Base-by-base conservation (phyloP, 2,888 invertebrate species). In the Lithophane ornitopus region DNA sequence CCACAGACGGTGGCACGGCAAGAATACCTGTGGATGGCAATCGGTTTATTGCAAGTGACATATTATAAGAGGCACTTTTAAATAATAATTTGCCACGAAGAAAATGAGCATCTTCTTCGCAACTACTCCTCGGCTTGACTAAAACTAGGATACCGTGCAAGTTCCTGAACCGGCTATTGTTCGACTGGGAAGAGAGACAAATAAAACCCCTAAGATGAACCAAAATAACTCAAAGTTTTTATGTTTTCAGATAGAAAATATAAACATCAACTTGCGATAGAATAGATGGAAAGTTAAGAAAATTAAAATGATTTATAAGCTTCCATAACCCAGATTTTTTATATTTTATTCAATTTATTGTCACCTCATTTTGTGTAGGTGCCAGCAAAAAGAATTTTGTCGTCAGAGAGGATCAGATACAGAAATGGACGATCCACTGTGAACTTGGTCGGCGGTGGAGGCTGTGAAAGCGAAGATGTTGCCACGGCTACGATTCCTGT, bases 21-120 rank as follows among this genome's bases (percentile, higher is more conserved):
- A 85, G 19, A 11, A 84, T 1, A 34, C 85, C 86, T 88, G 82
- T 59, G 63, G 74, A 76, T 76, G 19, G 66, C 28, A 80, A 69
- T 84, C 16, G 26, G 19, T 61, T 82, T 65, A 75, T 58, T 65
- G 28, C 49, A 44, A 59, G 44, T 59, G 22, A 65, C 46, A 39
- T n/a, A 58, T 46, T 19, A 28, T 28, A 46, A 52, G 16, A 28
- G 19, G 8, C 19, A 59, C 59, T 76, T 66, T 28, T 44, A n/a
- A n/a, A 22, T 26, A 16, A 58, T 6, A 34, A 22, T 41, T 14
- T 14, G 22, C 22, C 8, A 39, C 19, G 46, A 76, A 39, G 26
- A 76, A 58, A 46, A 58, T 46, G 16, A 22, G 8, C 22, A 26
- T 7, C 11, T 39, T 19, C 12, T 70, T 26, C 3, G 34, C 46